Conservation (phyloP, 2,113 vertebrate species). For the Thamnophis sirtalis region DNA sequence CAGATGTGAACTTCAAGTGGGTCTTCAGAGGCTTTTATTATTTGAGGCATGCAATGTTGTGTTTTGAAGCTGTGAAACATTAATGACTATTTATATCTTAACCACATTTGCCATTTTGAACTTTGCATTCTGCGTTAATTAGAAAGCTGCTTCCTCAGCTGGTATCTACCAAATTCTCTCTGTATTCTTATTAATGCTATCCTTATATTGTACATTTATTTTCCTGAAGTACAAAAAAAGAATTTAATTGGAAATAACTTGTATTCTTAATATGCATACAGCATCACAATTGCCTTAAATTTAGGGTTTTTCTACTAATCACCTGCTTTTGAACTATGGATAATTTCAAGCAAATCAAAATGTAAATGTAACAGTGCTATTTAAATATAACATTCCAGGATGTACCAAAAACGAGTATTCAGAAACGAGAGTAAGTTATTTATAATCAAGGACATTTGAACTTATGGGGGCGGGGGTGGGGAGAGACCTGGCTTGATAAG, state of each 20-base stretch:
- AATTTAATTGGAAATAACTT: background rate
- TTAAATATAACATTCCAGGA: background rate
- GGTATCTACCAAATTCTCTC: background rate
- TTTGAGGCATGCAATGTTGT: background rate
- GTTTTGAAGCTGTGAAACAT: background rate
- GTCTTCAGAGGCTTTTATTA: background rate
- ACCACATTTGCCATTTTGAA: slow-evolving; percentile 17
- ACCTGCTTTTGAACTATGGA: background rate
- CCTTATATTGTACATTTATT: background rate
- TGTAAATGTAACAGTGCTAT: background rate
- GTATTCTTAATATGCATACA: background rate
- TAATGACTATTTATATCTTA: slow-evolving; percentile 19
- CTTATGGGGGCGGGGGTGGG: background rate
- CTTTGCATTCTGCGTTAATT: background rate
- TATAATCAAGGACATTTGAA: background rate
- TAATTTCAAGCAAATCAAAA: background rate
- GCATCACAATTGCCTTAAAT: background rate
- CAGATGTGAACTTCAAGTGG: background rate
- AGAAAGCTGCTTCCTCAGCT: background rate
- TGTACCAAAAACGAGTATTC: background rate
- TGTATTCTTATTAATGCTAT: background rate
- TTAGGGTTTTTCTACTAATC: background rate
- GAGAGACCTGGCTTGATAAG: background rate
- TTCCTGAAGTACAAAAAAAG: background rate
- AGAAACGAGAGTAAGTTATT: background rate